Base-by-base conservation (phyloP, 2,113 vertebrate species). In the Talpa occidentalis region DNA sequence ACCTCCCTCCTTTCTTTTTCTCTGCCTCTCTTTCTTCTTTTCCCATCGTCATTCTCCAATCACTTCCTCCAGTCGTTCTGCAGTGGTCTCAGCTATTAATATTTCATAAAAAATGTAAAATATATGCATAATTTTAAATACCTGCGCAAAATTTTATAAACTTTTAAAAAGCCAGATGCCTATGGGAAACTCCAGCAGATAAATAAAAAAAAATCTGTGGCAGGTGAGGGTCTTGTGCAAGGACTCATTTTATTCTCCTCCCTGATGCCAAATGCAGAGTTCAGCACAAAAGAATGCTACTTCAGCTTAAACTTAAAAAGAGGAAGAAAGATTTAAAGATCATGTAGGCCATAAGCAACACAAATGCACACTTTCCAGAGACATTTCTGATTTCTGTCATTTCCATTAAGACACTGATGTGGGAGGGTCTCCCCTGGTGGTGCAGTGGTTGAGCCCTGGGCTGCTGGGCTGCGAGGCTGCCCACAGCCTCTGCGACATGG, bases 151-250 rank as follows among this genome's bases (percentile, higher is more conserved):
- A 40, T 35, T 73, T 77, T 52, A 14, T 44, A 35, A 9, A 35
- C 10, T 59, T 56, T 49, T 30, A 69, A 59, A 66, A 44, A 64
- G 6, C 30, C 70, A 80, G 35, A 56, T 11, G 26, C 22, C 17
- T 10, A 56, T 44, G 24, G 15, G 3, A 37, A 70, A n/a, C 1
- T 1, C 9, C 1, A 11, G 14, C 2, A 62, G 11, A 44, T 21
- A 77, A 26, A 10, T 2, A 54, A 32, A 64, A 32, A 64, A 40
- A 47, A 42, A 44, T 44, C 28, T 40, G 0, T 16, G 14, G 44
- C 62, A 10, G 54, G 5, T 70, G 32, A 73, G 4, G 32, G 12
- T 2, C 9, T 4, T 1, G 1, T 5, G 2, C 21, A 14, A n/a
- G 10, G 6, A 16, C 78, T 67, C 4, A n/a, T 54, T 15, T 17